phyloP scores from a whole-genome alignment of 64 coral and sea anemone species.

The Actinia equina region DNA sequence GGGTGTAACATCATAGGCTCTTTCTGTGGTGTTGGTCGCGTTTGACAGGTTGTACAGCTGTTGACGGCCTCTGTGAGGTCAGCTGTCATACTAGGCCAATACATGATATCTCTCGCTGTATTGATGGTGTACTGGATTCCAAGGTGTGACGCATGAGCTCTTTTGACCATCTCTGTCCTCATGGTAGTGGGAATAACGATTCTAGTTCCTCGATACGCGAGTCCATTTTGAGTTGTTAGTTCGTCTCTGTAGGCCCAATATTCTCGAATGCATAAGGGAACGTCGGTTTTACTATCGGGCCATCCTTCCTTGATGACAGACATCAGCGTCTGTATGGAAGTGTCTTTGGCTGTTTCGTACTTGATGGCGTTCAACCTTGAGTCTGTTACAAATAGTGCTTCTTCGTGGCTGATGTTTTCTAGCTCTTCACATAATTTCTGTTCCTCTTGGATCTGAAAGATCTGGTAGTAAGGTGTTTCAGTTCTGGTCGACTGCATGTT shows the following conservation, averaged over 20 bases:
- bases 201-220: constrained; percentile 22
- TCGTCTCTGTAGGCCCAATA: constrained; percentile 48
- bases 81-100: constrained; percentile 56
- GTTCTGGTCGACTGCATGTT: too few relatives aligned
- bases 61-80: constrained; percentile 3
- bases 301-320: too few relatives aligned
- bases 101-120: constrained; percentile 46
- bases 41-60: neutral
- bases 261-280: neutral
- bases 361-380: too few relatives aligned
- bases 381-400: too few relatives aligned
- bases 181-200: constrained; percentile 32
- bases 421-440: too few relatives aligned
- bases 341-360: too few relatives aligned
- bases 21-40: constrained; percentile 16
- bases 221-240: constrained; percentile 12
- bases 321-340: too few relatives aligned
- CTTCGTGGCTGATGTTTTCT: too few relatives aligned
- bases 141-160: constrained; percentile 51
- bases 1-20: constrained; percentile 57
- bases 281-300: too few relatives aligned
- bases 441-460: too few relatives aligned
- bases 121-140: constrained; percentile 39
- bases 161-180: constrained; percentile 42
- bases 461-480: too few relatives aligned